These are phyloP conservation scores for Acanthoscelides obtectus DNA, from an alignment of 2,888 invertebrate species.

Conservation along the genomic window DNA sequence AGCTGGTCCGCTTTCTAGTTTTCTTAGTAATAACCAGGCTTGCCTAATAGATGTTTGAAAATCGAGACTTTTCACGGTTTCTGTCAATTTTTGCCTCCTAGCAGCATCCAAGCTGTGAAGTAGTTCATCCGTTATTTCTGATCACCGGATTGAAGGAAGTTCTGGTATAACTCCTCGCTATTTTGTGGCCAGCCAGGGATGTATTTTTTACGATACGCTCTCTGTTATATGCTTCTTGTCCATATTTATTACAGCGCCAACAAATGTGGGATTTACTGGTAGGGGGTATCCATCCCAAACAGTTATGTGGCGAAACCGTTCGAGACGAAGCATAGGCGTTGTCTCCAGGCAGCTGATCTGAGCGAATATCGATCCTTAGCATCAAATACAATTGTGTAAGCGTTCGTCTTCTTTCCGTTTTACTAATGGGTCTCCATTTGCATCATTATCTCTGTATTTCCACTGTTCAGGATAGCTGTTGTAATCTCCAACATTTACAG, in stretches of 20 bases:
- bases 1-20: too few relatives aligned
- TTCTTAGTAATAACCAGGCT: too few relatives aligned
- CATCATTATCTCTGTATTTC: constrained; percentile 12
- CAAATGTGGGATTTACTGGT: too few relatives aligned
- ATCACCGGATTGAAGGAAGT: constrained; percentile 7
- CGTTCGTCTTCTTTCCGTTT: constrained; percentile 17
- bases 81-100: neutral
- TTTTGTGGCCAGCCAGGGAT: constrained; percentile 17
- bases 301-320: too few relatives aligned
- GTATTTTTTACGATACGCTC: constrained; percentile 18
- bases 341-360: constrained; percentile 17
- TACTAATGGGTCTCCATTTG: constrained; percentile 13
- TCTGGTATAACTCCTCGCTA: constrained; percentile 13
- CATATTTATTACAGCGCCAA: too few relatives aligned
- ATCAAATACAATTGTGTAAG: constrained; percentile 8
- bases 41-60: neutral
- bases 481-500: constrained; percentile 18
- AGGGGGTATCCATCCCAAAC: too few relatives aligned
- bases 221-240: too few relatives aligned
- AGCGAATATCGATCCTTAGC: constrained; percentile 19
- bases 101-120: constrained; percentile 1
- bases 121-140: neutral
- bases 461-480: constrained; percentile 20
- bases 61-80: constrained; percentile 1
- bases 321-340: constrained; percentile 13